Evolutionary conservation across 1,140 invertebrate genomes (phyloP).

Genomic region (Teleopsis dalmanni): DNA sequence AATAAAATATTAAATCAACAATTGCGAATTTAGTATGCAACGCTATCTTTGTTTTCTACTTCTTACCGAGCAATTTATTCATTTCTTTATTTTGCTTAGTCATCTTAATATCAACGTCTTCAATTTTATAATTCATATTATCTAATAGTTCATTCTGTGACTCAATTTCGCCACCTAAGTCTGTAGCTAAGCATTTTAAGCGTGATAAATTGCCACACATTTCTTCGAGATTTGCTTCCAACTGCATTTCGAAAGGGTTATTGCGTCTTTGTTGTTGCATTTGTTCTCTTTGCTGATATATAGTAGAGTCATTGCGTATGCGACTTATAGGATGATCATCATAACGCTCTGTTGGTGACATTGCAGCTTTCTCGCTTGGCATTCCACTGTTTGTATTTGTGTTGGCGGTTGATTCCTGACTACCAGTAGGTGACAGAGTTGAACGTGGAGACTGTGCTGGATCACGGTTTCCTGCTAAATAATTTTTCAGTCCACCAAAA

Average conservation of each 20-base stretch:
- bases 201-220: constrained; percentile 73
- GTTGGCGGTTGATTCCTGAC: constrained; percentile 14
- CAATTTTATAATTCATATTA: constrained; percentile 72
- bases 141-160: constrained; percentile 78
- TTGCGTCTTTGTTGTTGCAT: constrained; percentile 41
- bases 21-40: no score
- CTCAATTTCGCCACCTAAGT: constrained; percentile 76
- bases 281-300: constrained; percentile 29
- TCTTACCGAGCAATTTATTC: constrained; percentile 63
- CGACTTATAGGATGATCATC: constrained; percentile 53
- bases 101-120: constrained; percentile 70
- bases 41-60: constrained; percentile 21
- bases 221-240: constrained; percentile 73
- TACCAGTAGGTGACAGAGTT: constrained; percentile 11
- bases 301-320: constrained; percentile 40
- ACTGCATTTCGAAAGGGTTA: constrained; percentile 55
- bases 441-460: constrained; percentile 30
- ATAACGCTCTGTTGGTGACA: constrained; percentile 45
- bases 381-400: constrained; percentile 13
- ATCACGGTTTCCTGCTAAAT: constrained; percentile 65
- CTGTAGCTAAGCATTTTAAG: constrained; percentile 71
- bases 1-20: no score
- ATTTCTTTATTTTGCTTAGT: constrained; percentile 82
- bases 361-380: constrained; percentile 19
- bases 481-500: constrained; percentile 86